These are phyloP conservation scores for Vultur gryphus DNA, from an alignment of 2,797 vertebrate genomes.

Conservation along the genomic window DNA sequence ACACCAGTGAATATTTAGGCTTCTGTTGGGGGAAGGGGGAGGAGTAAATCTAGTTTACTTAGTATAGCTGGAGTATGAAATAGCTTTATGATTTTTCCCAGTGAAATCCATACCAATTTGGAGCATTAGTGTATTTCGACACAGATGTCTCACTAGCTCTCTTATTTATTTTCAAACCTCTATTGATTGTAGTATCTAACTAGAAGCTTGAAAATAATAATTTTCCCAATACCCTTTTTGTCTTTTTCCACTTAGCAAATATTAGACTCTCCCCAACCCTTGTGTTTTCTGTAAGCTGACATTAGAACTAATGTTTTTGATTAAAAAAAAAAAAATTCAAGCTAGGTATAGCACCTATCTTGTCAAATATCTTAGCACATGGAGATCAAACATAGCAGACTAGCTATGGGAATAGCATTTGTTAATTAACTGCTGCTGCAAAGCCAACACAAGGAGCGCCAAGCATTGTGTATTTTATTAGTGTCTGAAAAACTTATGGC, in stretches of 20 bases:
- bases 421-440: constrained; percentile 45
- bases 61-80: neutral
- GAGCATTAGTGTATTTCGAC: constrained; percentile 3
- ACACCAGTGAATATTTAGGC: neutral
- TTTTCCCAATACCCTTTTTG: neutral
- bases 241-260: constrained; percentile 32
- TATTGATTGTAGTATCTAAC: neutral
- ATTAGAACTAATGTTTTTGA: constrained; percentile 16
- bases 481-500: neutral
- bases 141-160: neutral
- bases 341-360: neutral
- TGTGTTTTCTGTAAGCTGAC: constrained; percentile 22
- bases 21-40: neutral
- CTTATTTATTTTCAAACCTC: constrained; percentile 39
- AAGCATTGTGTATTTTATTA: constrained; percentile 9
- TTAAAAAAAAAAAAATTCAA: neutral
- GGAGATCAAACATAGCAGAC: constrained; percentile 30
- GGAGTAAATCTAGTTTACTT: neutral
- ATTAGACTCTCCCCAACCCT: neutral
- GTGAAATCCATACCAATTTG: neutral
- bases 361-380: constrained; percentile 40
- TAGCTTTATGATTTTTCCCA: neutral
- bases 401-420: neutral
- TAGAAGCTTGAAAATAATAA: neutral
- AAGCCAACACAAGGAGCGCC: neutral